Percentiles rank a stretch among this genome's conserved stretches.
Conservation (phyloP, 2,113 vertebrate genomes). For the Saguinus imperator region DNA sequence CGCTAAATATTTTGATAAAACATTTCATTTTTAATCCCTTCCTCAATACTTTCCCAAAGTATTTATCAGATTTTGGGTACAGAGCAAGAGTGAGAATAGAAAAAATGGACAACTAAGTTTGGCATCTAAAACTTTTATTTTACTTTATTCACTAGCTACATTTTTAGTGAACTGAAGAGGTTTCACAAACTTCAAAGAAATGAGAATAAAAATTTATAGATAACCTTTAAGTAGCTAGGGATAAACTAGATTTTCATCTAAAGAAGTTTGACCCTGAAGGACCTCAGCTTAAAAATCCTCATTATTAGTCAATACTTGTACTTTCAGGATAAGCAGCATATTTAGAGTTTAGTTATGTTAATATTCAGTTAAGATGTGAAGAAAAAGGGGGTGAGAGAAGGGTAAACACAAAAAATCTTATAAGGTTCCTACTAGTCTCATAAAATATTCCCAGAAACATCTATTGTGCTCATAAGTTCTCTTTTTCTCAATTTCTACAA, state of each 20-base stretch:
- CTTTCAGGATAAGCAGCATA: conserved; percentile 53
- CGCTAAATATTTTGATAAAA: conserved; percentile 8
- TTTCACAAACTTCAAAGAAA: conserved; percentile 42
- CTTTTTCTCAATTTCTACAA: conserved; percentile 73
- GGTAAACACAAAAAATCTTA: conserved; percentile 59
- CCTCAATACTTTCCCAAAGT: neutral
- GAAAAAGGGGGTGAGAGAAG: neutral
- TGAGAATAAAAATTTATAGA: conserved; percentile 65
- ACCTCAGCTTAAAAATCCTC: conserved; percentile 50
- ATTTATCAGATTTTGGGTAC: neutral
- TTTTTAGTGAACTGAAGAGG: conserved; percentile 63
- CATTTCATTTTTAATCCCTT: neutral
- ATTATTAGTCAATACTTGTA: conserved; percentile 27
- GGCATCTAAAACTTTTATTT: conserved; percentile 49
- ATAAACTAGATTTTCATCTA: conserved; percentile 75
- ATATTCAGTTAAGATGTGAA: conserved; percentile 69
- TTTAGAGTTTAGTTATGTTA: conserved; percentile 73
- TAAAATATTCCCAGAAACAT: conserved; percentile 73
- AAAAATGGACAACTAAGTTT: neutral
- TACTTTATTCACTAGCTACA: conserved; percentile 28
- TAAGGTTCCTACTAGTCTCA: conserved; percentile 76
- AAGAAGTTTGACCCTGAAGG: conserved; percentile 43
- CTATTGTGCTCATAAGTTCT: conserved; percentile 77
- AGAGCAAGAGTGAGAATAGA: neutral
- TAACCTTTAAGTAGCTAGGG: conserved; percentile 68